Conservation (phyloP, 2,113 vertebrate species). For the Anarrhichthys ocellatus region DNA sequence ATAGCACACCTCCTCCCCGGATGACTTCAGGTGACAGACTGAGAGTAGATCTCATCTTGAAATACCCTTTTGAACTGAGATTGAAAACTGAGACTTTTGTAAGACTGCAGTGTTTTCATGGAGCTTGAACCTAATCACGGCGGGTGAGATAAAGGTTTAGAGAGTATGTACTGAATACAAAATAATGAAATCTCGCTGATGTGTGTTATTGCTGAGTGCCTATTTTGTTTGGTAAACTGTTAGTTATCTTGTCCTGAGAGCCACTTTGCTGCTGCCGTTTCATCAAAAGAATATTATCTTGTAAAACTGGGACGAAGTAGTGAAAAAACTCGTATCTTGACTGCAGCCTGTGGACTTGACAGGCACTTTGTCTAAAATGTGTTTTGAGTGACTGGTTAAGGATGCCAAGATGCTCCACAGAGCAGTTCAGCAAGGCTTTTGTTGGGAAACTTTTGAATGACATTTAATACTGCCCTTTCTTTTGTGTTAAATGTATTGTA, state of each 20-base stretch:
- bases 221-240: background rate
- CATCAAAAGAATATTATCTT: conserved; percentile 2
- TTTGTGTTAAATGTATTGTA: background rate
- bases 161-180: conserved; percentile 44
- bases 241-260: background rate
- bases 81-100: conserved; percentile 25
- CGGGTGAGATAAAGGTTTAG: conserved; percentile 27
- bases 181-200: conserved; percentile 4
- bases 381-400: background rate
- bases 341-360: background rate
- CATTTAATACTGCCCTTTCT: background rate
- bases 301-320: background rate
- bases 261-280: background rate
- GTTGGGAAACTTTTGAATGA: background rate
- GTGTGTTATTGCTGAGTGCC: background rate
- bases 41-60: conserved; percentile 26
- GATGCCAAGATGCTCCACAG: background rate
- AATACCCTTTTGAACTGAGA: conserved; percentile 20
- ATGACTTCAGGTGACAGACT: background rate
- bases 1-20: background rate
- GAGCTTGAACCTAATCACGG: conserved; percentile 34
- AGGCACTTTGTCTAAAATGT: background rate
- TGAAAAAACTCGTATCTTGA: background rate
- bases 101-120: conserved; percentile 47
- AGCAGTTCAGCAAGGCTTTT: background rate